A percentile compares a stretch with the other conserved stretches of the same genome.
Evolutionary conservation across 2,888 invertebrate species (phyloP).

Genomic region (Acleris cristana): DNA sequence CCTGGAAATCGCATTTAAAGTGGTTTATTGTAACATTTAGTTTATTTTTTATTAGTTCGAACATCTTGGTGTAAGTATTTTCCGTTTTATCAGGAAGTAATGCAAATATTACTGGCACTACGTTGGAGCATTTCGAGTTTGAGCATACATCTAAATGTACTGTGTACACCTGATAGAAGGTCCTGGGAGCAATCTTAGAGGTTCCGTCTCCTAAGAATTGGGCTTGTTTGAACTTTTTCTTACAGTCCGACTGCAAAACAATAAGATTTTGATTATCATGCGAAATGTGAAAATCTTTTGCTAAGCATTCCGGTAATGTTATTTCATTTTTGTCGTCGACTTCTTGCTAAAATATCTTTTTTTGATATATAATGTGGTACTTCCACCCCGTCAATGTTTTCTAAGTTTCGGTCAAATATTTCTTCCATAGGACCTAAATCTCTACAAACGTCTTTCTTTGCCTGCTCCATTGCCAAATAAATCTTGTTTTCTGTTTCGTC

Average conservation of each 20-base stretch:
- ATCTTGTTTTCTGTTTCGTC: slow-evolving; percentile 6
- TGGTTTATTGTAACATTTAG: slow-evolving; percentile 7
- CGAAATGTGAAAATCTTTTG: slow-evolving; percentile 9
- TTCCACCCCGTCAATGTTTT: background rate
- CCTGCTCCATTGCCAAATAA: slow-evolving; percentile 11
- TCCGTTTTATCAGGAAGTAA: slow-evolving; percentile 2
- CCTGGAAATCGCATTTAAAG: slow-evolving; percentile 4
- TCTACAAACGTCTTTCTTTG: slow-evolving; percentile 7
- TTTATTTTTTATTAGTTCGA: slow-evolving; percentile 6
- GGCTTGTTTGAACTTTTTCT: slow-evolving; percentile 6
- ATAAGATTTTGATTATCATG: slow-evolving; percentile 9
- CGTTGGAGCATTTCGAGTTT: background rate
- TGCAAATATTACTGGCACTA: slow-evolving; percentile 6
- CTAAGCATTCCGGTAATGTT: slow-evolving; percentile 9
- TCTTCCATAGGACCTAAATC: slow-evolving; percentile 9
- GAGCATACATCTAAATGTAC: slow-evolving; percentile 10
- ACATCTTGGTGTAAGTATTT: slow-evolving; percentile 4
- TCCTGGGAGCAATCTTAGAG: slow-evolving; percentile 9
- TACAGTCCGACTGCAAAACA: slow-evolving; percentile 12
- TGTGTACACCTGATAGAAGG: slow-evolving; percentile 5
- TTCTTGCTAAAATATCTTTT: slow-evolving; percentile 7
- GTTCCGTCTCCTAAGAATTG: slow-evolving; percentile 14
- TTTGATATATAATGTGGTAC: slow-evolving; percentile 3
- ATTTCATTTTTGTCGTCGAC: slow-evolving; percentile 7
- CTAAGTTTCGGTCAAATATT: slow-evolving; percentile 6